These are phyloP conservation scores for Nymphalis io DNA, from an alignment of 1,140 invertebrate species.

Conservation along the genomic window DNA sequence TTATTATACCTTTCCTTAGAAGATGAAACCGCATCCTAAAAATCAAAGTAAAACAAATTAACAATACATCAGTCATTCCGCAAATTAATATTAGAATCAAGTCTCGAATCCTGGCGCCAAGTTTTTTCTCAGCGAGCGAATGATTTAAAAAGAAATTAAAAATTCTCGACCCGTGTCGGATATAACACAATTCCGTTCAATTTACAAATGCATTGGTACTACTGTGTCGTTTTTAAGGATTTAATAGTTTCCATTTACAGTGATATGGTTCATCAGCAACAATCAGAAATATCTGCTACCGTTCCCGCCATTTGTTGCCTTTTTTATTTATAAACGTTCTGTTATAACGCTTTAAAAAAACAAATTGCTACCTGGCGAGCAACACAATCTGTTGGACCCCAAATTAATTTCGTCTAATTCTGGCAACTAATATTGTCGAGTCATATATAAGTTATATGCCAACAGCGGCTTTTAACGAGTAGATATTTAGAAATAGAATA, in stretches of 20 bases:
- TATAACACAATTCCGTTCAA: slow-evolving; percentile 35
- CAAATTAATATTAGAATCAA: slow-evolving; percentile 44
- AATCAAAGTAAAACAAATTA: slow-evolving; percentile 30
- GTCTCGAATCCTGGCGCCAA: slow-evolving; percentile 42
- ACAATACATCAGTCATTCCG: slow-evolving; percentile 43
- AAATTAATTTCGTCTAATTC: slow-evolving; percentile 77
- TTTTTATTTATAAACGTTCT: slow-evolving; percentile 51
- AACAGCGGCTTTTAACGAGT: slow-evolving; percentile 64
- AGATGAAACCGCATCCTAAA: slow-evolving; percentile 8
- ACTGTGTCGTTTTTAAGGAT: slow-evolving; percentile 54
- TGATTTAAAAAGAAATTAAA: slow-evolving; percentile 33
- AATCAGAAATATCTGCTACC: slow-evolving; percentile 72
- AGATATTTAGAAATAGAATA: slow-evolving; percentile 52
- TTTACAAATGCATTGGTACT: slow-evolving; percentile 43
- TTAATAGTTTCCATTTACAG: slow-evolving; percentile 75
- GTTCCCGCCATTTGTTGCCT: slow-evolving; percentile 54
- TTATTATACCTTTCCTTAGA: not conserved
- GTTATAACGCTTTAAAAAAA: slow-evolving; percentile 48
- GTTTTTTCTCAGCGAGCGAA: slow-evolving; percentile 35
- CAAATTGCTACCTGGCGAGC: slow-evolving; percentile 63
- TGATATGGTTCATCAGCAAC: slow-evolving; percentile 65
- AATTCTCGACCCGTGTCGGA: slow-evolving; percentile 30
- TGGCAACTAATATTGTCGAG: slow-evolving; percentile 64
- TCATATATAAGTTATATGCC: slow-evolving; percentile 65
- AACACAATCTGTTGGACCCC: slow-evolving; percentile 57